These are phyloP conservation scores for Heliconius hortense DNA, from an alignment of 2,888 invertebrate genomes.

Conservation along the genomic window DNA sequence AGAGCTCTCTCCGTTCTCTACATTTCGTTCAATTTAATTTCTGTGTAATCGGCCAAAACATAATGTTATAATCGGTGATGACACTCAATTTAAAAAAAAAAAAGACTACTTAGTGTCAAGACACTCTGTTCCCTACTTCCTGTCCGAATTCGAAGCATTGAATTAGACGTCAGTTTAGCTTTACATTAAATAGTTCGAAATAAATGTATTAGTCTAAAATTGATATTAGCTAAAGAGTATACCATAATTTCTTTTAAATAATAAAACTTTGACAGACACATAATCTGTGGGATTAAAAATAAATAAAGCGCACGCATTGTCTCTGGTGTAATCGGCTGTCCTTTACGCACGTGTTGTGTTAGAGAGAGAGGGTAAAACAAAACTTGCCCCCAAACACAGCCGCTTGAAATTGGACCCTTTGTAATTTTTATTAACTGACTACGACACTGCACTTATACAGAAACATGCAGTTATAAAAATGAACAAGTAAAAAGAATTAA, in stretches of 20 bases:
- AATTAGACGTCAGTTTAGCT: no score
- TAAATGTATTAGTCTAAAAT: background rate
- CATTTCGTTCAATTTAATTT: no score
- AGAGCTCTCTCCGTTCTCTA: no score
- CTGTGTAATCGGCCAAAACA: no score
- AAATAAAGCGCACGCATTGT: constrained; percentile 41
- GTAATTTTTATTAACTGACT: constrained; percentile 39
- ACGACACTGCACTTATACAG: constrained; percentile 28
- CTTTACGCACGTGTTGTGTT: constrained; percentile 32
- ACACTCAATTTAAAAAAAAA: no score
- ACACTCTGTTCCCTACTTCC: no score
- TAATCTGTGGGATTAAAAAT: constrained; percentile 44
- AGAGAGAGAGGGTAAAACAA: constrained; percentile 34
- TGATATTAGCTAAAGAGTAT: background rate
- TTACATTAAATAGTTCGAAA: background rate
- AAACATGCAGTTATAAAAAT: background rate
- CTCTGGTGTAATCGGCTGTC: constrained; percentile 39
- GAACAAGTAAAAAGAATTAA: background rate
- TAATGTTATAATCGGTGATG: no score
- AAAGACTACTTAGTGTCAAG: no score
- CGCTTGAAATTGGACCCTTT: constrained; percentile 40
- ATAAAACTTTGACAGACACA: constrained; percentile 39
- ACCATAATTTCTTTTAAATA: constrained; percentile 24
- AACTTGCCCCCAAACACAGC: constrained; percentile 35
- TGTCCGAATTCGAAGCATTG: no score